phyloP scores from a whole-genome alignment of 35 echinoderm and acorn worm genomes.

The Hemicentrotus pulcherrimus region DNA sequence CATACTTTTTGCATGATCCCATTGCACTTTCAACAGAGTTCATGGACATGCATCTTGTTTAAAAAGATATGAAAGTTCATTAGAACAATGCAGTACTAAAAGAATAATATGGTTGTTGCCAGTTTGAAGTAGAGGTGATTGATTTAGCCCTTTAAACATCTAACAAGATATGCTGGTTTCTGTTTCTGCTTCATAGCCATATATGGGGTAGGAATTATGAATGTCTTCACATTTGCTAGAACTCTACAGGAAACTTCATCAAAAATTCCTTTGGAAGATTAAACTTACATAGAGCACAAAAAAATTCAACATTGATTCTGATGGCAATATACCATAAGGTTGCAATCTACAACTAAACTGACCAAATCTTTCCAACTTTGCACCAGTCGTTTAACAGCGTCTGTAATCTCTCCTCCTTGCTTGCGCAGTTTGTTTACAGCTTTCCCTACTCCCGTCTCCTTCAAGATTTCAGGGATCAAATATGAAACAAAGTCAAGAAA shows the following conservation, averaged over 20 bases:
- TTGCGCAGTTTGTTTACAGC: constrained; percentile 66
- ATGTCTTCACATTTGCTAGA: too few species aligned
- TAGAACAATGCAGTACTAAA: too few species aligned
- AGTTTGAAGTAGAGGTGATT: too few species aligned
- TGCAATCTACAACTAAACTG: neutral
- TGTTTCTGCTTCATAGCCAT: neutral
- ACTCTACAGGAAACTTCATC: too few species aligned
- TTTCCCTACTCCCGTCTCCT: constrained; percentile 78
- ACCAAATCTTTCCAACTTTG: constrained; percentile 69
- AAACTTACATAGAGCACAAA: neutral
- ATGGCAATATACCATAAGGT: neutral
- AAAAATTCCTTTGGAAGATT: neutral
- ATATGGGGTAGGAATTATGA: neutral
- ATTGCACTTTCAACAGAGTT: too few species aligned
- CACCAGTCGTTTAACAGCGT: constrained; percentile 47
- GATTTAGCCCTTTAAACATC: neutral
- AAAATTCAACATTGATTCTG: neutral
- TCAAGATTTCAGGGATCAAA: neutral
- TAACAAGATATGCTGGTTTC: neutral
- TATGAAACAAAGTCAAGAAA: neutral
- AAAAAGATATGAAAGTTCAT: too few species aligned
- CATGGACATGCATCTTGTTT: too few species aligned
- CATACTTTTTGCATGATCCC: too few species aligned
- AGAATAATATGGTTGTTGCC: too few species aligned
- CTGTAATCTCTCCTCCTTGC: constrained; percentile 57